Base-by-base conservation (phyloP, 2,888 invertebrate genomes). In the Trilocha varians region DNA sequence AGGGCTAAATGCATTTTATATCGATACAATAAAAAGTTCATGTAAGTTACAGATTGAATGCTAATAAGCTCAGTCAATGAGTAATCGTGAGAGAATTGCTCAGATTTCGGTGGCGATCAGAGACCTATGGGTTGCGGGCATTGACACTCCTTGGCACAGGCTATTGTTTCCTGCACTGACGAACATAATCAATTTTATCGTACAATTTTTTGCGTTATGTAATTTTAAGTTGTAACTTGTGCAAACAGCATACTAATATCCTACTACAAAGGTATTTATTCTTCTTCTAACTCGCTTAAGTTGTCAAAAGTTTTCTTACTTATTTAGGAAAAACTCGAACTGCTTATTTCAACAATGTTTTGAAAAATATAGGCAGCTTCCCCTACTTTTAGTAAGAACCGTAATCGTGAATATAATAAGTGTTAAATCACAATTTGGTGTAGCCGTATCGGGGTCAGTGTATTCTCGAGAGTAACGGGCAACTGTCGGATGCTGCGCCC, bases 391-490 rank as follows among this genome's bases (percentile, higher is more conserved):
- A 25, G 11, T 11, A 25, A 25, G 25, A 25, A 25, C 25, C 25
- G 25, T 11, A 25, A 25, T 6, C 6, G 25, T 11, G 25, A 25
- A 40, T 43, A 55, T 59, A 50, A 55, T 58, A 55, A 57, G 49
- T 52, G 57, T 60, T 57, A 56, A 59, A 55, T 58, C 56, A 63
- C 64, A 58, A 66, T 63, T 66, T 62, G 49, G 60, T 55, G 62
- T 56, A 56, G 54, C 55, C 60, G 62, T 66, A 79, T 74, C 73
- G 75, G 56, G 78, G 83, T 79, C 71, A 83, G 74, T 77, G 50
- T 78, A 82, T 66, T 65, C 62, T 52, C 52, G 59, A 65, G 60
- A 69, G 58, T 79, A 80, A 78, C 69, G 67, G 66, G 57, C 52
- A 53, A 42, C 78, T 78, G 82, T 74, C 67, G 59, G 63, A 72